These are phyloP conservation scores for Drosophila leonis DNA, from an alignment of 2,888 invertebrate genomes.

Conservation along the genomic window DNA sequence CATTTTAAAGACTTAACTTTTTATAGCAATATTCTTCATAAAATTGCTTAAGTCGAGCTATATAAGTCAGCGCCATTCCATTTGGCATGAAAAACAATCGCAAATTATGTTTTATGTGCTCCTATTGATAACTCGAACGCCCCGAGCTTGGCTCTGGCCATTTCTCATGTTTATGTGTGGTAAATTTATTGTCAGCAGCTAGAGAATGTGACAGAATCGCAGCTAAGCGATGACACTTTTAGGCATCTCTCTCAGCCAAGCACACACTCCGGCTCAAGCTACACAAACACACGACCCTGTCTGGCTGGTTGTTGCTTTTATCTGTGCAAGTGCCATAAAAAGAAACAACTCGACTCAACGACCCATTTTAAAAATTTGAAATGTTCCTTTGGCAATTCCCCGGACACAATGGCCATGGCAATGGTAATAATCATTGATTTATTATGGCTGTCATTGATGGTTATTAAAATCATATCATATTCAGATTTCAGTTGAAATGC, in stretches of 20 bases:
- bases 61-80: not conserved
- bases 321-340: slow-evolving; percentile 66
- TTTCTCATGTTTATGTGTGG: slow-evolving; percentile 60
- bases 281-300: too few species aligned
- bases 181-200: slow-evolving; percentile 62
- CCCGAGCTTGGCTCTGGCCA: slow-evolving; percentile 46
- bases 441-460: slow-evolving; percentile 77
- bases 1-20: not conserved
- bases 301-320: slow-evolving; percentile 48
- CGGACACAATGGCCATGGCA: slow-evolving; percentile 73
- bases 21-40: not conserved
- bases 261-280: not conserved
- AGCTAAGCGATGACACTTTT: slow-evolving; percentile 67
- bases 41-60: not conserved
- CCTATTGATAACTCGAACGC: slow-evolving; percentile 42
- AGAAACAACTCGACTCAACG: slow-evolving; percentile 59
- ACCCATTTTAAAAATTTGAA: slow-evolving; percentile 65
- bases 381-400: slow-evolving; percentile 50
- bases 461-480: slow-evolving; percentile 83
- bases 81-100: slow-evolving; percentile 60
- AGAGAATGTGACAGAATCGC: slow-evolving; percentile 67
- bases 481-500: slow-evolving; percentile 10
- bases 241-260: slow-evolving; percentile 18
- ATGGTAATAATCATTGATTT: slow-evolving; percentile 84
- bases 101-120: slow-evolving; percentile 71